Evolutionary conservation across 2,113 vertebrate genomes (phyloP).

Genomic region (Seriola dumerili): DNA sequence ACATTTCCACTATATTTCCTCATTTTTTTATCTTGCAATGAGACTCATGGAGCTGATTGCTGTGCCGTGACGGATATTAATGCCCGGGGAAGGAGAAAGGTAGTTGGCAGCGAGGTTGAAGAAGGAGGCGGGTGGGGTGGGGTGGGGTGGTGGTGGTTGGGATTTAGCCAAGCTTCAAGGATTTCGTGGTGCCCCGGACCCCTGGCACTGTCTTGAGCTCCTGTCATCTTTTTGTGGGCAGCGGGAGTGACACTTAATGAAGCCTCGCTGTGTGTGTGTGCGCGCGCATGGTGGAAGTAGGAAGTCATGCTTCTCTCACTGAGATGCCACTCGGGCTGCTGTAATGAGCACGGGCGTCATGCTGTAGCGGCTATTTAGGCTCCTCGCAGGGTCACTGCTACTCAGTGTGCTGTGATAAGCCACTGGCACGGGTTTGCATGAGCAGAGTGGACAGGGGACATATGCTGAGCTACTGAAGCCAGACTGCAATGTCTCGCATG

Average conservation of each 20-base stretch:
- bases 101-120: conserved; percentile 6
- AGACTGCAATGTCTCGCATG: conserved; percentile 10
- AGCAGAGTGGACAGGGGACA: conserved; percentile 44
- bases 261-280: conserved; percentile 17
- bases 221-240: conserved; percentile 41
- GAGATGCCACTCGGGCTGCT: conserved; percentile 33
- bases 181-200: conserved; percentile 55
- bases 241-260: conserved; percentile 55
- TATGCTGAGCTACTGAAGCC: conserved; percentile 49
- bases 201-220: conserved; percentile 29
- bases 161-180: conserved; percentile 53
- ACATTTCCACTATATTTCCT: conserved; percentile 33
- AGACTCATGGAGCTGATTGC: conserved; percentile 41
- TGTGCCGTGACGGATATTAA: conserved; percentile 61
- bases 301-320: conserved; percentile 49
- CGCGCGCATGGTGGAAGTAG: conserved; percentile 9
- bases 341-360: conserved; percentile 61
- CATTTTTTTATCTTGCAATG: conserved; percentile 16
- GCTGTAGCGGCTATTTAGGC: conserved; percentile 37
- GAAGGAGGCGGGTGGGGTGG: not conserved
- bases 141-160: not conserved
- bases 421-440: conserved; percentile 20
- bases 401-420: conserved; percentile 34
- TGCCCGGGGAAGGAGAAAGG: conserved; percentile 43
- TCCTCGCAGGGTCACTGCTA: conserved; percentile 32